phyloP scores from a whole-genome alignment of 2,888 invertebrate species.

The Eupeodes latifasciatus region DNA sequence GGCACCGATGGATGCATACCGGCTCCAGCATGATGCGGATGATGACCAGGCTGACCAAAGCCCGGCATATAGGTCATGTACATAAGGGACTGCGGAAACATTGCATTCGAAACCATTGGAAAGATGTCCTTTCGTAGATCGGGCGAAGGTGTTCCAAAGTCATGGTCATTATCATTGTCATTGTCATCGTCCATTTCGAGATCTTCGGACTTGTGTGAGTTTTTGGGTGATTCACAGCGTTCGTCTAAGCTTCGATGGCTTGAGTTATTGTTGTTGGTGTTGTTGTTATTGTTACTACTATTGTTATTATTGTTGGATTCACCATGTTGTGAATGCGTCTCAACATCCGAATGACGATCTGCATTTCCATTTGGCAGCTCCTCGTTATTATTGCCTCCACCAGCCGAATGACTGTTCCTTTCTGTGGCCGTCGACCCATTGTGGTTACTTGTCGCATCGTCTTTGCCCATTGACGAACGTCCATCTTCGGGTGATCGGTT shows the following conservation, averaged over 20 bases:
- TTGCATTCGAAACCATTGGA: slow-evolving; percentile 93
- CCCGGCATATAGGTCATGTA: slow-evolving; percentile 94
- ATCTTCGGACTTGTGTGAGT: slow-evolving; percentile 80
- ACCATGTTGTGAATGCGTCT: slow-evolving; percentile 66
- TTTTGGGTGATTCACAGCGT: slow-evolving; percentile 78
- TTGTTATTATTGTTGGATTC: slow-evolving; percentile 73
- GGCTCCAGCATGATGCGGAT: slow-evolving; percentile 81
- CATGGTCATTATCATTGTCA: slow-evolving; percentile 80
- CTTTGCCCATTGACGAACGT: slow-evolving; percentile 68
- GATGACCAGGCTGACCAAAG: slow-evolving; percentile 85
- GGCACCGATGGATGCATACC: slow-evolving; percentile 84
- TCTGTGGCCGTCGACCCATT: slow-evolving; percentile 77
- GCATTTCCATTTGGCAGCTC: slow-evolving; percentile 65
- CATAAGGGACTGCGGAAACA: slow-evolving; percentile 96
- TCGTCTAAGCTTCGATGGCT: slow-evolving; percentile 83
- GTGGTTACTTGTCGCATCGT: slow-evolving; percentile 77
- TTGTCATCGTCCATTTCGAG: slow-evolving; percentile 81
- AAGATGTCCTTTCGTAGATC: slow-evolving; percentile 87
- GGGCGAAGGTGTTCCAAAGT: slow-evolving; percentile 83
- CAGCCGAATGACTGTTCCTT: slow-evolving; percentile 71
- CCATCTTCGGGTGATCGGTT: slow-evolving; percentile 81
- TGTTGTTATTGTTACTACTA: slow-evolving; percentile 77
- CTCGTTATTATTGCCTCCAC: slow-evolving; percentile 37
- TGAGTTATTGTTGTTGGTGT: slow-evolving; percentile 72
- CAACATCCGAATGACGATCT: slow-evolving; percentile 70